A percentile compares a stretch with the other conserved stretches of the same genome.
phyloP scores from a whole-genome alignment of 2,888 invertebrate genomes.

The Plagodis dolabraria region DNA sequence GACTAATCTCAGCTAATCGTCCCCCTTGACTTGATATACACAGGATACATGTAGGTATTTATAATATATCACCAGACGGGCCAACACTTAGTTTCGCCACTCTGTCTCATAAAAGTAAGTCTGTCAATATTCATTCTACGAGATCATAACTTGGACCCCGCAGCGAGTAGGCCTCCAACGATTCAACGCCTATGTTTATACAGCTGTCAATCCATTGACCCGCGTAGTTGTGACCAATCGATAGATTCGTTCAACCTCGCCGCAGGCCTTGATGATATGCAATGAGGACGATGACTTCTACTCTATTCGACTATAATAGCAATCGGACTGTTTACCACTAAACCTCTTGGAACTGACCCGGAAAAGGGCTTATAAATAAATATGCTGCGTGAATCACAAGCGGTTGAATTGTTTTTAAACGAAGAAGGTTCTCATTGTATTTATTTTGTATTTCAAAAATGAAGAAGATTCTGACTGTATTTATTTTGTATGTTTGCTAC shows the following conservation, averaged over 20 bases:
- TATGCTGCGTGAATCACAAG: slow-evolving; percentile 2
- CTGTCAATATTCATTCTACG: too few species aligned
- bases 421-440: too few species aligned
- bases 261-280: slow-evolving; percentile 35
- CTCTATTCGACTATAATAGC: slow-evolving; percentile 7
- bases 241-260: slow-evolving; percentile 34
- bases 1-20: too few species aligned
- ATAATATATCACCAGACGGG: too few species aligned
- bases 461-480: too few species aligned
- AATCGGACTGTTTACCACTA: background rate
- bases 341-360: slow-evolving; percentile 4
- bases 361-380: slow-evolving; percentile 1
- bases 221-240: slow-evolving; percentile 34
- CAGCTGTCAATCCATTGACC: slow-evolving; percentile 28
- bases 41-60: too few species aligned
- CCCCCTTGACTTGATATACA: too few species aligned
- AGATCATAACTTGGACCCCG: background rate
- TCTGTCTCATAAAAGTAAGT: too few species aligned
- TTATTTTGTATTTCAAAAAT: too few species aligned
- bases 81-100: too few species aligned
- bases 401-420: background rate
- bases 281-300: slow-evolving; percentile 33
- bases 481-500: too few species aligned
- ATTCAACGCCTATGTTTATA: slow-evolving; percentile 5
- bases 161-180: too few species aligned